A percentile compares a stretch with the other conserved stretches of the same genome.
Evolutionary conservation across 2,113 vertebrate species (phyloP).

Genomic region (Sciurus niger): DNA sequence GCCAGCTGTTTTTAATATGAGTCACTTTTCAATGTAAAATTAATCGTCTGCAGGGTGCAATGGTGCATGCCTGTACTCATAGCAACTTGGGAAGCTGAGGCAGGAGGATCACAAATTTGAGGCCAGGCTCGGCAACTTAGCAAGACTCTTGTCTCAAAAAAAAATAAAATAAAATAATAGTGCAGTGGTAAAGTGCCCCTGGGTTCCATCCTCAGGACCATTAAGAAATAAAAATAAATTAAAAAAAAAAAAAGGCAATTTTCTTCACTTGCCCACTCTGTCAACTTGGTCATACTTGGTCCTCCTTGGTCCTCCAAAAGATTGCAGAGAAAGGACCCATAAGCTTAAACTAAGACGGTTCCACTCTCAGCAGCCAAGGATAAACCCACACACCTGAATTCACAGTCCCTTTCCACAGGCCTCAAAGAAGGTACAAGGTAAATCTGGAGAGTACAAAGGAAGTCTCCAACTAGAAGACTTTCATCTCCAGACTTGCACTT

Average conservation of each 20-base stretch:
- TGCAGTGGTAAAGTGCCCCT: too few relatives aligned
- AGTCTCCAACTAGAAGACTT: not conserved
- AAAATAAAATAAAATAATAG: too few relatives aligned
- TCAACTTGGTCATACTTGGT: not conserved
- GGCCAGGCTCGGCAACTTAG: too few relatives aligned
- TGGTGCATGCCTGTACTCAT: too few relatives aligned
- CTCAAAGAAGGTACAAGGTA: not conserved
- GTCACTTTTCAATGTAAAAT: constrained; percentile 8
- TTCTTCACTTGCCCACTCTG: not conserved
- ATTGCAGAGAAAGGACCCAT: not conserved
- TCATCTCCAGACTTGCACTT: not conserved
- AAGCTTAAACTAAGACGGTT: not conserved
- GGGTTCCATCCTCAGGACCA: too few relatives aligned
- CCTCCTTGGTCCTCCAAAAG: not conserved
- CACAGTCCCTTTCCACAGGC: not conserved
- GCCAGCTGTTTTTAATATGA: not conserved
- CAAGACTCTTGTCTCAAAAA: too few relatives aligned
- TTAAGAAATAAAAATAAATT: too few relatives aligned
- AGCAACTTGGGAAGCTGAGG: too few relatives aligned
- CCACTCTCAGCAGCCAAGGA: not conserved
- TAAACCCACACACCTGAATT: not conserved
- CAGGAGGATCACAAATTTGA: too few relatives aligned
- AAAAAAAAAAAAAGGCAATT: not conserved
- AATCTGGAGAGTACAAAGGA: not conserved
- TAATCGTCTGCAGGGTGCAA: not conserved